Evolutionary conservation across 2,797 vertebrate genomes (phyloP).

Genomic region (Heliangelus exortis): DNA sequence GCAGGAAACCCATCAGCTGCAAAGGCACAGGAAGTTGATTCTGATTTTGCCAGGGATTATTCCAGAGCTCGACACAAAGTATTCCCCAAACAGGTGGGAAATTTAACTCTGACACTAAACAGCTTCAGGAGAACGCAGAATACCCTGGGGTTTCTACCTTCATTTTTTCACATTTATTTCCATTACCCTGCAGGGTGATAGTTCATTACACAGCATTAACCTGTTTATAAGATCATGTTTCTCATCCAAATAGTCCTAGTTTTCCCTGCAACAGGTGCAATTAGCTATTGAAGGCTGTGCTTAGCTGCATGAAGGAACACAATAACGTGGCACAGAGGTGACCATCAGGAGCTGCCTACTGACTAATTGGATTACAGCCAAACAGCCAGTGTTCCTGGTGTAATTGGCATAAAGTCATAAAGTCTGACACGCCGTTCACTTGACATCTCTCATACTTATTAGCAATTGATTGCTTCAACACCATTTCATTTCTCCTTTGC

Average conservation of each 20-base stretch:
- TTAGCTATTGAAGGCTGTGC: slow-evolving; percentile 27
- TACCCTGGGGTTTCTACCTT: slow-evolving; percentile 33
- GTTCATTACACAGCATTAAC: slow-evolving; percentile 69
- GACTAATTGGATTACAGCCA: slow-evolving; percentile 6
- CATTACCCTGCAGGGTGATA: slow-evolving; percentile 45
- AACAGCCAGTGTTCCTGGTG: background rate
- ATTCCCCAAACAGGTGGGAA: slow-evolving; percentile 14
- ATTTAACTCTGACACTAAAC: background rate
- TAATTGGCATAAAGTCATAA: slow-evolving; percentile 22
- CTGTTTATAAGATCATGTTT: slow-evolving; percentile 54
- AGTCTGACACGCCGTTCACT: background rate
- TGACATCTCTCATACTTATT: background rate
- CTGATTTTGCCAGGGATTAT: background rate
- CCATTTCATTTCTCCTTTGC: background rate
- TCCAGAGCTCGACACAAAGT: background rate
- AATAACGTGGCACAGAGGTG: slow-evolving; percentile 17
- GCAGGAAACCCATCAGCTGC: background rate
- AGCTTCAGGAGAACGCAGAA: background rate
- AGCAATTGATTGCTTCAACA: background rate
- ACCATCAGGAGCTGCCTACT: slow-evolving; percentile 40
- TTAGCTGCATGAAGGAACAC: slow-evolving; percentile 38
- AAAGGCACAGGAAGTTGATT: background rate
- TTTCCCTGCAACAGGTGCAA: slow-evolving; percentile 51
- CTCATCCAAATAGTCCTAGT: slow-evolving; percentile 33
- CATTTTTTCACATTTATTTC: slow-evolving; percentile 46